Evolutionary conservation across 2,888 invertebrate genomes (phyloP).

Genomic region (Tupiocoris notatus): DNA sequence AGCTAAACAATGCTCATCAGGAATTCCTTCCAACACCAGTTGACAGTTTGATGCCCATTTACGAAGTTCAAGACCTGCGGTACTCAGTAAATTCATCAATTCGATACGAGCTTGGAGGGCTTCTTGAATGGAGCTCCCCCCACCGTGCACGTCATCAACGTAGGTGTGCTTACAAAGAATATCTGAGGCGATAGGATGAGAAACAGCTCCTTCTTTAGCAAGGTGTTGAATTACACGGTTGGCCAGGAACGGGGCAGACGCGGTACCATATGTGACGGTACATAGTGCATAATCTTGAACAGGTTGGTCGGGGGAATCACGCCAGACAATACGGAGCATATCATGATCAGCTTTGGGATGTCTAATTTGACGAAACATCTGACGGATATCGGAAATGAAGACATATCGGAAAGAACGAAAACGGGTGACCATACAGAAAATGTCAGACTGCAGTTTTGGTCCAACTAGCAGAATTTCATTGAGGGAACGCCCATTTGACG

Average conservation of each 20-base stretch:
- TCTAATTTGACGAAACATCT: constrained; percentile 3
- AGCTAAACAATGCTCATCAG: neutral
- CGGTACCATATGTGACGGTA: neutral
- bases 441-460: constrained; percentile 2
- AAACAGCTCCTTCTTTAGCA: neutral
- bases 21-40: neutral
- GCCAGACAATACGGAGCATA: neutral
- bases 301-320: neutral
- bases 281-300: neutral
- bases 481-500: neutral
- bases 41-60: constrained; percentile 13
- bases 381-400: neutral
- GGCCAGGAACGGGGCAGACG: constrained; percentile 4
- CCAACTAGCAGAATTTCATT: constrained; percentile 17
- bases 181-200: neutral
- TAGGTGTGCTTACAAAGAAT: neutral
- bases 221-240: neutral
- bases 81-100: neutral
- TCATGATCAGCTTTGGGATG: neutral
- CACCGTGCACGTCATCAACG: constrained; percentile 10
- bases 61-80: neutral
- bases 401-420: constrained; percentile 4
- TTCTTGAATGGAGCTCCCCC: neutral
- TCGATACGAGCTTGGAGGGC: neutral
- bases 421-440: neutral